Evolutionary conservation across 2,888 invertebrate species (phyloP), one percentile per base, ranked within the genome.

Genomic region (Nemoura dubitans): DNA sequence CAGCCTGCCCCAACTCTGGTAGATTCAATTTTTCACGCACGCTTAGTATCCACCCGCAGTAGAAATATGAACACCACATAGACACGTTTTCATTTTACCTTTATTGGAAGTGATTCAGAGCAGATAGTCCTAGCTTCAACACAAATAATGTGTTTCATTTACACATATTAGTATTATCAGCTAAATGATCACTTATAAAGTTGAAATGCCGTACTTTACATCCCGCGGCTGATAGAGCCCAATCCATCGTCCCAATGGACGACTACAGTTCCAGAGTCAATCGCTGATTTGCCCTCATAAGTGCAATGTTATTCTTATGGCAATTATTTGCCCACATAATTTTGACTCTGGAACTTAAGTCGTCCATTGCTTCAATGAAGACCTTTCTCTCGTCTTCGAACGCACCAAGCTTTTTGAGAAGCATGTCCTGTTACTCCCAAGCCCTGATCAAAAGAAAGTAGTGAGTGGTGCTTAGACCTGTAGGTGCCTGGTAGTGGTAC

Each of bases 401-500:
- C 59, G 59, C 21, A 21, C 59, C 59, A 59, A 59, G 59, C 59
- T 59, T 59, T 59, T 59, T 59, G 59, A 59, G 14, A 59, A 59
- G 59, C 59, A 59, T 59, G 59, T 7, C 59, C 59, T 59, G 59
- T 21, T 59, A 59, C 59, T 59, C 14, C 59, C 59, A 1, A 21
- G 59, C 59, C 59, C 59, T 21, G 59, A 16, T 36, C 5, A 6
- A 21, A 59, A 59, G 59, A 21, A 1, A 59, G 59, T 59, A 59
- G 59, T 7, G 59, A 59, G 59, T 7, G 59, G 59, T 59, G 59
- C 59, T 59, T 59, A 59, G 16, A 59, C 59, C 59, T 59, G 36
- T 81, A 16, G 25, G 36, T 76, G 2, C 10, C 84, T 86, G 21
- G 42, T 76, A 25, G 85, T 76, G 29, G 28, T 85, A 43, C 36